Evolutionary conservation across 2,888 invertebrate genomes (phyloP).

Genomic region (Ceraclea dissimilis): DNA sequence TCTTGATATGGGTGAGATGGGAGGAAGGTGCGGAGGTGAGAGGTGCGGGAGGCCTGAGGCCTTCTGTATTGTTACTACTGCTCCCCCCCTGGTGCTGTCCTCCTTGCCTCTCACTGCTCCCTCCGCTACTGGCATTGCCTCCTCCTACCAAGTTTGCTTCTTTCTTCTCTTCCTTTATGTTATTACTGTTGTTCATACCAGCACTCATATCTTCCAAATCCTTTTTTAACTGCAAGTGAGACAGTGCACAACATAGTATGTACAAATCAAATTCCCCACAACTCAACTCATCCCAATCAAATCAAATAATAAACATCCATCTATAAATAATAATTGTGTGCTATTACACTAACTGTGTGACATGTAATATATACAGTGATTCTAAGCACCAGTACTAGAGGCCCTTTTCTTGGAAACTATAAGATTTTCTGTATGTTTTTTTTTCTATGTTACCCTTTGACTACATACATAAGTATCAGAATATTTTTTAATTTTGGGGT

Average conservation of each 20-base stretch:
- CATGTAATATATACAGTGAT: no score
- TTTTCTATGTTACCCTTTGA: no score
- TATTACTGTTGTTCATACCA: conserved; percentile 2
- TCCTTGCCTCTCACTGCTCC: conserved; percentile 1
- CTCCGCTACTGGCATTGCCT: not conserved
- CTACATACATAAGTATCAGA: no score
- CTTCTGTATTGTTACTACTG: not conserved
- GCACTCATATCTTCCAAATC: conserved; percentile 21
- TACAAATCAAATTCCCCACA: not conserved
- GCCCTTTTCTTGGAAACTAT: no score
- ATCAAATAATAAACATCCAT: no score
- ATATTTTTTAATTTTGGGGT: no score
- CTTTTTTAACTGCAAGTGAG: conserved; percentile 22
- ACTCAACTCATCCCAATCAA: not conserved
- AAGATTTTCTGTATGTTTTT: no score
- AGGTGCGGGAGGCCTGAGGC: not conserved
- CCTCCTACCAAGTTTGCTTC: conserved; percentile 23
- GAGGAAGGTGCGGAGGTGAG: conserved; percentile 1
- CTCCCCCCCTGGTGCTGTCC: not conserved
- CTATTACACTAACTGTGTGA: no score
- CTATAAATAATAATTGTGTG: no score
- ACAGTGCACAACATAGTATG: not conserved
- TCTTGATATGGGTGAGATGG: conserved; percentile 17
- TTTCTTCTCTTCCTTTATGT: conserved; percentile 25
- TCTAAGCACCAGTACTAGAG: no score